Conservation (phyloP, 2,888 invertebrate genomes). For the Drosophila bunnanda region DNA sequence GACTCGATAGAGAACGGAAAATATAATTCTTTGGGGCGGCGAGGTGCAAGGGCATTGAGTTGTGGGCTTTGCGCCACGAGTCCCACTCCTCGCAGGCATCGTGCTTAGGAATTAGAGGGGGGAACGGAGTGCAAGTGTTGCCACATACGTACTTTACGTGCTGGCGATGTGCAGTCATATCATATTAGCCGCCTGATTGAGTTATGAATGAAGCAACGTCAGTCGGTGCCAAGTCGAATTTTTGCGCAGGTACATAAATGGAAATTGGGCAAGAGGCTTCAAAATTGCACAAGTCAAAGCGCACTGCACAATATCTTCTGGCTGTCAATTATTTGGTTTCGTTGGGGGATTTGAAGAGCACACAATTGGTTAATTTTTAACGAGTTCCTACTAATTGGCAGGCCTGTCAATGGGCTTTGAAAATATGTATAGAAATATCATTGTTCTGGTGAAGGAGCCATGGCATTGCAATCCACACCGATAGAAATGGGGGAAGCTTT, state of each 20-base stretch:
- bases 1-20: slow-evolving; percentile 49
- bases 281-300: slow-evolving; percentile 3
- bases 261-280: slow-evolving; percentile 19
- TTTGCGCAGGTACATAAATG: slow-evolving; percentile 10
- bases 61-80: slow-evolving; percentile 33
- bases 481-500: background rate
- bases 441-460: background rate
- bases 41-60: slow-evolving; percentile 19
- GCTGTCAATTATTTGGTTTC: slow-evolving; percentile 31
- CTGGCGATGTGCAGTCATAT: slow-evolving; percentile 48
- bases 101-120: slow-evolving; percentile 27
- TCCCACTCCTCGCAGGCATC: slow-evolving; percentile 38
- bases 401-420: background rate
- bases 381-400: slow-evolving; percentile 26
- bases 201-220: slow-evolving; percentile 47
- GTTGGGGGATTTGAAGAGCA: background rate
- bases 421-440: background rate
- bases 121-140: background rate
- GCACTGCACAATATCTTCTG: background rate
- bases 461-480: background rate
- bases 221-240: slow-evolving; percentile 10
- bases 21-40: slow-evolving; percentile 62
- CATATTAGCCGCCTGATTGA: slow-evolving; percentile 55
- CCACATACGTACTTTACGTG: slow-evolving; percentile 27
- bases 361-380: slow-evolving; percentile 28